Evolutionary conservation across 1,140 invertebrate species (phyloP).

Genomic region (Drosophila novamexicana): DNA sequence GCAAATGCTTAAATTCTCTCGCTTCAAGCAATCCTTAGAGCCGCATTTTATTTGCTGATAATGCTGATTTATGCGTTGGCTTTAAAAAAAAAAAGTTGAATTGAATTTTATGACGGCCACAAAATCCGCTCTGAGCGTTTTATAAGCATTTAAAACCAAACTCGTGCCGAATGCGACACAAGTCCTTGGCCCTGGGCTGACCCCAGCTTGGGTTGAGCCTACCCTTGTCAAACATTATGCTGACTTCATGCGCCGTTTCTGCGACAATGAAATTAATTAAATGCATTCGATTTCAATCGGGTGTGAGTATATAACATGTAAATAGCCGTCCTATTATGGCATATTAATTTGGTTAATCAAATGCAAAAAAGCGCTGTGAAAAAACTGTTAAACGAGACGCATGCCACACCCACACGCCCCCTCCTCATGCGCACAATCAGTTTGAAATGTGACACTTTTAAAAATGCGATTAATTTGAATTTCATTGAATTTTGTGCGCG

Average conservation of each 20-base stretch:
- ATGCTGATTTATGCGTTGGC: constrained; percentile 51
- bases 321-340: constrained; percentile 33
- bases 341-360: constrained; percentile 63
- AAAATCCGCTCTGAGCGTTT: constrained; percentile 6
- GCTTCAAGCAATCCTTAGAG: not conserved
- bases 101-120: constrained; percentile 54
- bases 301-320: constrained; percentile 9
- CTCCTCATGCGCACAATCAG: not conserved
- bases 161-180: not conserved
- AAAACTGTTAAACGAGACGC: constrained; percentile 19
- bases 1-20: not conserved
- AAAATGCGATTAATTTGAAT: constrained; percentile 64
- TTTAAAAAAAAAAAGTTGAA: constrained; percentile 31
- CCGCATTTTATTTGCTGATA: constrained; percentile 26
- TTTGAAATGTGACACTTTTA: constrained; percentile 60
- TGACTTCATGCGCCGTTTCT: constrained; percentile 45
- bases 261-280: constrained; percentile 17
- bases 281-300: constrained; percentile 23
- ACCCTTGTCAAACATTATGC: constrained; percentile 26
- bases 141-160: constrained; percentile 7
- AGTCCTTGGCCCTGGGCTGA: not conserved
- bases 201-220: not conserved
- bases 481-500: constrained; percentile 45
- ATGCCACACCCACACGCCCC: not conserved
- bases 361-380: constrained; percentile 5